phyloP scores from a whole-genome alignment of 1,140 invertebrate genomes.

The Maconellicoccus hirsutus region DNA sequence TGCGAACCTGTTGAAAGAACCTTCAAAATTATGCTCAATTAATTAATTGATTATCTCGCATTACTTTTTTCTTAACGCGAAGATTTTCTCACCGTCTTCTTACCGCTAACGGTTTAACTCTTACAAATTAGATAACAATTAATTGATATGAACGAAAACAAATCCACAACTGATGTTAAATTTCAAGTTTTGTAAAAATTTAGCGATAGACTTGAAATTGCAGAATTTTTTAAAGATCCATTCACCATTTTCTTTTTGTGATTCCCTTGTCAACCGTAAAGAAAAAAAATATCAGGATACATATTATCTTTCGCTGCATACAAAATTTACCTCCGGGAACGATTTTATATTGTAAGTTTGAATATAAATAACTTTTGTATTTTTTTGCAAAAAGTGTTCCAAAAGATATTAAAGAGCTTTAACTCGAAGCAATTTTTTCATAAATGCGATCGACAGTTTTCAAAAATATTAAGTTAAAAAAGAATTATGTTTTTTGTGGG shows the following conservation, averaged over 20 bases:
- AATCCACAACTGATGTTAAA: no score
- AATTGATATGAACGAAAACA: no score
- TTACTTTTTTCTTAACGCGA: no score
- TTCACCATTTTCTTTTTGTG: background rate
- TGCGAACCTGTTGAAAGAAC: no score
- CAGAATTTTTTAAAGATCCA: background rate
- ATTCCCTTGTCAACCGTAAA: background rate
- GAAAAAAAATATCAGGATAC: background rate
- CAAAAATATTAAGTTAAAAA: background rate
- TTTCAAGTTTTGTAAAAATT: no score
- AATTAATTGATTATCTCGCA: no score
- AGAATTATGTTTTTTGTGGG: background rate
- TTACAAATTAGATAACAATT: no score
- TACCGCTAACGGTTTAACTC: no score
- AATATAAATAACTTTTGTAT: background rate
- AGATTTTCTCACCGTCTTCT: no score
- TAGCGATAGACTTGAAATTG: no score
- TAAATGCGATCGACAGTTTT: background rate
- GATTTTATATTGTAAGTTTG: background rate
- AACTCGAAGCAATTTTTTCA: background rate
- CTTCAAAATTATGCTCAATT: no score
- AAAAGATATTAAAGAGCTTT: constrained; percentile 1
- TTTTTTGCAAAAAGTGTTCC: background rate
- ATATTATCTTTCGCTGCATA: background rate
- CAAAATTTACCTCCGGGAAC: background rate